These are phyloP conservation scores for Drosophila tristis DNA, from an alignment of 1,140 invertebrate species.

Conservation along the genomic window DNA sequence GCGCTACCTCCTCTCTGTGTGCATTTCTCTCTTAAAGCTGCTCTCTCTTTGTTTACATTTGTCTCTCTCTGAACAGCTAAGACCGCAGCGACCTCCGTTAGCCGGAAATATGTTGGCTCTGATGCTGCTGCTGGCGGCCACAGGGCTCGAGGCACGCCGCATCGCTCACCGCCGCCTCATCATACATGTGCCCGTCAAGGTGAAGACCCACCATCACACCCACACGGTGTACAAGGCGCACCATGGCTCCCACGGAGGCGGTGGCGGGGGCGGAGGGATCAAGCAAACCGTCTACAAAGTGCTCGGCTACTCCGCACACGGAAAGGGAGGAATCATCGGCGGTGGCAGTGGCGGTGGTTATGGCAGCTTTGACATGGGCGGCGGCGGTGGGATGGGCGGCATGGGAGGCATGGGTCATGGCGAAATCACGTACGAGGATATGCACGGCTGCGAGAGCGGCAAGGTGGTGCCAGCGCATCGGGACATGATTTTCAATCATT, in stretches of 20 bases:
- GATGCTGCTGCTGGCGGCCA: constrained; percentile 52
- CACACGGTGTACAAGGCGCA: constrained; percentile 76
- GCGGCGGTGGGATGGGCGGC: neutral
- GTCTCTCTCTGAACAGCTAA: neutral
- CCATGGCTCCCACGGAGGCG: constrained; percentile 41
- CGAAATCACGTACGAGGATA: constrained; percentile 76
- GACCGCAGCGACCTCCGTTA: constrained; percentile 14
- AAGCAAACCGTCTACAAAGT: constrained; percentile 77
- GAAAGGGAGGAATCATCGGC: constrained; percentile 17
- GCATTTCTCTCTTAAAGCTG: neutral
- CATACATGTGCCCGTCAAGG: constrained; percentile 78
- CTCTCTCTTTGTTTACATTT: neutral
- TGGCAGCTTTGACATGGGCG: constrained; percentile 31
- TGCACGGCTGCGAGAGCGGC: constrained; percentile 70
- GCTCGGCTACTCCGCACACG: constrained; percentile 53
- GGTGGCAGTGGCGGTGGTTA: constrained; percentile 18
- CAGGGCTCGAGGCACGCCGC: constrained; percentile 53
- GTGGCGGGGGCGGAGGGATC: constrained; percentile 44
- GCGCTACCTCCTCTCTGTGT: too few relatives aligned
- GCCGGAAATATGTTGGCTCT: constrained; percentile 40
- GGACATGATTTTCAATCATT: constrained; percentile 81
- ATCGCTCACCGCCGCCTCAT: constrained; percentile 65
- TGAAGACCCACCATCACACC: constrained; percentile 78
- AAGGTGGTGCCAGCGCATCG: constrained; percentile 62
- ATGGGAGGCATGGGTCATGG: constrained; percentile 53